These are phyloP conservation scores for Malurus leucopterus DNA, from an alignment of 2,797 vertebrate species.

Conservation along the genomic window DNA sequence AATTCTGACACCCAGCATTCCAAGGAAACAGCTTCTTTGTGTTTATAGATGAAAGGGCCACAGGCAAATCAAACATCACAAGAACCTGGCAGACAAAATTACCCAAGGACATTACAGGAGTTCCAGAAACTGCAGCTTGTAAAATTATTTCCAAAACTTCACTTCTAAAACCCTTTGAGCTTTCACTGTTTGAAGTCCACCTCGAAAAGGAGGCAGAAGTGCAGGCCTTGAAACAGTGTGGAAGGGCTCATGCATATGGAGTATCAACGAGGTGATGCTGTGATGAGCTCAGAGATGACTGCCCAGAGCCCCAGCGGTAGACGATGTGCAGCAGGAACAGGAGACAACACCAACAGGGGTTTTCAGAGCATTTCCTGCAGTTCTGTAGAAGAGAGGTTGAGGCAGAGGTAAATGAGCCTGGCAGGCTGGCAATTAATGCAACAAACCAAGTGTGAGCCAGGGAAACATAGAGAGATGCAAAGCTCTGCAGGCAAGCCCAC, in stretches of 20 bases:
- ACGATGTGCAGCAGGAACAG: neutral
- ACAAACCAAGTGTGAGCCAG: neutral
- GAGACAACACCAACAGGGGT: neutral
- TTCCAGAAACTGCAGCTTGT: neutral
- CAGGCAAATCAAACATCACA: neutral
- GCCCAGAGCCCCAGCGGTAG: neutral
- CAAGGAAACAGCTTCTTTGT: neutral
- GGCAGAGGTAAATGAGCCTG: neutral
- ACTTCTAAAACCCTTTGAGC: neutral
- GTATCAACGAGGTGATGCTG: neutral
- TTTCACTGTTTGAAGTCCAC: neutral
- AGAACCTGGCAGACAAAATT: neutral
- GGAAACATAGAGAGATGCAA: neutral
- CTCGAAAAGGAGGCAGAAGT: neutral
- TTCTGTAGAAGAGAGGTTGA: neutral
- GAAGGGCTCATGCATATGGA: neutral
- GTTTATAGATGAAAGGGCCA: constrained; percentile 1
- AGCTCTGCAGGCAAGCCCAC: neutral
- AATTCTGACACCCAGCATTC: neutral
- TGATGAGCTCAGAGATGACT: neutral
- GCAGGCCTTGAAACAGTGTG: neutral
- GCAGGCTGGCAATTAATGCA: neutral
- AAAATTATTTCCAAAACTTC: neutral
- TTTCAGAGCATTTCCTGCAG: neutral
- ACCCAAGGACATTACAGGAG: neutral